Percentiles rank a stretch among this genome's conserved stretches.
Conservation (phyloP, 1,140 invertebrate genomes). For the Eumeta japonica region DNA sequence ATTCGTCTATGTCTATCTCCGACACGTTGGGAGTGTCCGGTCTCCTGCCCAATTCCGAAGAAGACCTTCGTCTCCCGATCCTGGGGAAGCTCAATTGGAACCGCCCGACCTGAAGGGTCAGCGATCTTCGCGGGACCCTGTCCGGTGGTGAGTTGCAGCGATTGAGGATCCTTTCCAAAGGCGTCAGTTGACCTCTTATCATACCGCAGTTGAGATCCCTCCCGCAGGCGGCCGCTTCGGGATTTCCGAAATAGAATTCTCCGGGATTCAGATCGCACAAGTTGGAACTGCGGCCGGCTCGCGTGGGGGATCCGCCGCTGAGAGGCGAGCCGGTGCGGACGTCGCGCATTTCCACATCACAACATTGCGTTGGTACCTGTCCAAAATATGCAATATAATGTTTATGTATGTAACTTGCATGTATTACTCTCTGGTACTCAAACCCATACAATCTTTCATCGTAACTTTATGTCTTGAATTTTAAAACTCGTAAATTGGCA, state of each 20-base stretch:
- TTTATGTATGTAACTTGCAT: no score
- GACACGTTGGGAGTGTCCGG: conserved; percentile 41
- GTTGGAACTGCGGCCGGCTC: conserved; percentile 21
- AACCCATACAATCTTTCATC: no score
- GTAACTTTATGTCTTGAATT: no score
- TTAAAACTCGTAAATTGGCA: no score
- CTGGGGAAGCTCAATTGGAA: conserved; percentile 42
- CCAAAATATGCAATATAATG: no score
- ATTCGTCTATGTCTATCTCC: conserved; percentile 32
- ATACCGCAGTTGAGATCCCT: conserved; percentile 31
- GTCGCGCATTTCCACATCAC: conserved; percentile 39
- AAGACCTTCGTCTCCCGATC: conserved; percentile 17
- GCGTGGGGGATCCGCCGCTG: conserved; percentile 20
- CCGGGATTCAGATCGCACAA: conserved; percentile 19
- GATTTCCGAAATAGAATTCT: conserved; percentile 24
- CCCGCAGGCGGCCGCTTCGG: conserved; percentile 13
- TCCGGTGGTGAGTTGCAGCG: conserved; percentile 22
- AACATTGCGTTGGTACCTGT: conserved; percentile 39
- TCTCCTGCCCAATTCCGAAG: conserved; percentile 11
- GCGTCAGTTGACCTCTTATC: conserved; percentile 26
- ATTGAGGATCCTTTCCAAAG: conserved; percentile 22
- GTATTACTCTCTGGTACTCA: no score
- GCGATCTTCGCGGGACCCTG: conserved; percentile 19
- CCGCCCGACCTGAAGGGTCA: conserved; percentile 38
- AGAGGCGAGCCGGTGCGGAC: conserved; percentile 17